phyloP scores from a whole-genome alignment of 2,888 invertebrate species.

The Slavum lentiscoides region DNA sequence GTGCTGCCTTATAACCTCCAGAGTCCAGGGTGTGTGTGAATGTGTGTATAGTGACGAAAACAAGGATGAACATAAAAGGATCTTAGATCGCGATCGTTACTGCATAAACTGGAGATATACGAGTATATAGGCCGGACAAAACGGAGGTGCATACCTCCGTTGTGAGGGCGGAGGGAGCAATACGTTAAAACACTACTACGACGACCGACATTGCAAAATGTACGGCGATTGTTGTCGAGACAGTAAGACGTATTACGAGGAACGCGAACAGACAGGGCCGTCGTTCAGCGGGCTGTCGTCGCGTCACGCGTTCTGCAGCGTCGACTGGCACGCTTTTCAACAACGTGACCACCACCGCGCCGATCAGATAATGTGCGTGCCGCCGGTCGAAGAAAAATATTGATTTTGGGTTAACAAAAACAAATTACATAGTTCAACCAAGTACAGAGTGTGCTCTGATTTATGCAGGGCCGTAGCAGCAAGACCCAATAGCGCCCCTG shows the following conservation, averaged over 20 bases:
- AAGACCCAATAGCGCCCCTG: too few relatives aligned
- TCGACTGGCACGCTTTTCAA: conserved; percentile 63
- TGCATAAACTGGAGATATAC: too few relatives aligned
- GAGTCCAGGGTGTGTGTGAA: too few relatives aligned
- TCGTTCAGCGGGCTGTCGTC: too few relatives aligned
- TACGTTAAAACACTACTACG: conserved; percentile 60
- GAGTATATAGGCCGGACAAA: conserved; percentile 14
- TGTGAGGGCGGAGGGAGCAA: not conserved
- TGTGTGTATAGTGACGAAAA: too few relatives aligned
- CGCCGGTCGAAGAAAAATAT: conserved; percentile 38
- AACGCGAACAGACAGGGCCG: conserved; percentile 57
- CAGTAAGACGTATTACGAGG: conserved; percentile 57
- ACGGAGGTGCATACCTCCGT: conserved; percentile 15
- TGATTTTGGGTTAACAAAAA: too few relatives aligned
- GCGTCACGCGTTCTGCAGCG: conserved; percentile 62
- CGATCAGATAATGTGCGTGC: conserved; percentile 56
- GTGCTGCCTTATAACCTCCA: too few relatives aligned
- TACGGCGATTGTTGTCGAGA: conserved; percentile 63
- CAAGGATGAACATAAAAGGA: too few relatives aligned
- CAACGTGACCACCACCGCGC: conserved; percentile 59
- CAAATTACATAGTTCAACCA: too few relatives aligned
- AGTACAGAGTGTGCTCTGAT: too few relatives aligned
- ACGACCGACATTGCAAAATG: conserved; percentile 60
- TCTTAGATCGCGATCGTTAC: too few relatives aligned
- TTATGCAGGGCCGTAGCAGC: too few relatives aligned